A percentile compares a stretch with the other conserved stretches of the same genome.
Evolutionary conservation across 2,113 vertebrate genomes (phyloP).

Genomic region (Leuciscus idus): DNA sequence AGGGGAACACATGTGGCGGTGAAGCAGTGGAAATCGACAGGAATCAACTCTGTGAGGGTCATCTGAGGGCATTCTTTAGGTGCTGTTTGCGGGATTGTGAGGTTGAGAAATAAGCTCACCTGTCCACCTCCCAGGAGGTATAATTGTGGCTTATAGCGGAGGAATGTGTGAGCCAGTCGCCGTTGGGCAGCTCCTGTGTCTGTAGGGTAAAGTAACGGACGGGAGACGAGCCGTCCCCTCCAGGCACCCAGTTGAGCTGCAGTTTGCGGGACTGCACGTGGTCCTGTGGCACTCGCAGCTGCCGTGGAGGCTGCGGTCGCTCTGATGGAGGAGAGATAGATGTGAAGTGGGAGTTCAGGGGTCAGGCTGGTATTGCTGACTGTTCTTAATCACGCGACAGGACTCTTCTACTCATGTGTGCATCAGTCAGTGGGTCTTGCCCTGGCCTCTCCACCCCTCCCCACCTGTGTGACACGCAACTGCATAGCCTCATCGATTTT

Average conservation of each 20-base stretch:
- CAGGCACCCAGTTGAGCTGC: constrained; percentile 83
- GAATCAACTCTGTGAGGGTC: constrained; percentile 19
- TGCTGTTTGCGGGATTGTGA: neutral
- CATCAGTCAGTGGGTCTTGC: constrained; percentile 41
- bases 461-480: constrained; percentile 12
- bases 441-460: neutral
- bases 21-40: constrained; percentile 18
- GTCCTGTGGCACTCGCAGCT: constrained; percentile 82
- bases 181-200: constrained; percentile 81
- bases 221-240: constrained; percentile 87
- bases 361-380: constrained; percentile 50
- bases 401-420: constrained; percentile 14
- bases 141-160: constrained; percentile 86
- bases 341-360: constrained; percentile 45
- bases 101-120: constrained; percentile 71
- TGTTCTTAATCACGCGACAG: constrained; percentile 43
- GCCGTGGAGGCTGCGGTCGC: constrained; percentile 86
- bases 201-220: constrained; percentile 91
- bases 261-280: constrained; percentile 84
- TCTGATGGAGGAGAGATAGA: constrained; percentile 73
- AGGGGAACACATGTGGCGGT: constrained; percentile 24
- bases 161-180: constrained; percentile 85
- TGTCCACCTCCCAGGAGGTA: constrained; percentile 80
- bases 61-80: neutral
- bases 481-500: constrained; percentile 67